These are phyloP conservation scores for Rhizoglyphus robini DNA, from an alignment of 1,140 invertebrate species.

Conservation along the genomic window DNA sequence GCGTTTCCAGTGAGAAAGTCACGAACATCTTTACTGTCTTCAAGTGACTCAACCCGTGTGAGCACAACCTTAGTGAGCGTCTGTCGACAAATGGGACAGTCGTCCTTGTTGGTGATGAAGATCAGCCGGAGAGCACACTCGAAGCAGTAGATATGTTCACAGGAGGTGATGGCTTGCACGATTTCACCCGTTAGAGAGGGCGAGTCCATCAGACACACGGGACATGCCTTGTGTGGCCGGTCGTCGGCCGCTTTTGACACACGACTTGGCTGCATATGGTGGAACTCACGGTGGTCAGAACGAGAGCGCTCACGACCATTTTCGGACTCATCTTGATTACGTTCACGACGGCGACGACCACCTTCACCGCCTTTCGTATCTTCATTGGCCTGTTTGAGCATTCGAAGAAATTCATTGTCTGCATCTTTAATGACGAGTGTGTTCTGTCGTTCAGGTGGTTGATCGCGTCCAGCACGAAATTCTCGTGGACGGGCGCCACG, in stretches of 20 bases:
- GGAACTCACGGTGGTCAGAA: not conserved
- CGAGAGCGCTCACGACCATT: not conserved
- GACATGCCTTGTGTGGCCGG: not conserved
- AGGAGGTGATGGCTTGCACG: not conserved
- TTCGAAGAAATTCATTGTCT: constrained; percentile 4
- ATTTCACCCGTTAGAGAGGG: not conserved
- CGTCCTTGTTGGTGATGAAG: constrained; percentile 2
- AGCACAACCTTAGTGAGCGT: not conserved
- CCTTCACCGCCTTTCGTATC: not conserved
- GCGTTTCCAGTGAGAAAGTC: not conserved
- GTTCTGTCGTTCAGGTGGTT: not conserved
- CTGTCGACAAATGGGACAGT: constrained; percentile 5
- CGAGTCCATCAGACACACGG: constrained; percentile 8
- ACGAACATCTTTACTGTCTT: not conserved
- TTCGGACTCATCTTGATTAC: not conserved
- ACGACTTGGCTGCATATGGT: not conserved
- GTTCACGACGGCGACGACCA: not conserved
- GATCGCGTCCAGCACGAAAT: not conserved
- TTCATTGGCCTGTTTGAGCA: not conserved
- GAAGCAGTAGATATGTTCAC: constrained; percentile 2
- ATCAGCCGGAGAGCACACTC: constrained; percentile 3
- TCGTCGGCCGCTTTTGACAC: not conserved
- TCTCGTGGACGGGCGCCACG: not conserved
- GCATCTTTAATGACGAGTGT: not conserved
- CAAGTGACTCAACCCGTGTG: not conserved